Percentiles rank a stretch among this genome's conserved stretches.
phyloP scores from a whole-genome alignment of 2,113 vertebrate genomes.

The Oncorhynchus gorbuscha region DNA sequence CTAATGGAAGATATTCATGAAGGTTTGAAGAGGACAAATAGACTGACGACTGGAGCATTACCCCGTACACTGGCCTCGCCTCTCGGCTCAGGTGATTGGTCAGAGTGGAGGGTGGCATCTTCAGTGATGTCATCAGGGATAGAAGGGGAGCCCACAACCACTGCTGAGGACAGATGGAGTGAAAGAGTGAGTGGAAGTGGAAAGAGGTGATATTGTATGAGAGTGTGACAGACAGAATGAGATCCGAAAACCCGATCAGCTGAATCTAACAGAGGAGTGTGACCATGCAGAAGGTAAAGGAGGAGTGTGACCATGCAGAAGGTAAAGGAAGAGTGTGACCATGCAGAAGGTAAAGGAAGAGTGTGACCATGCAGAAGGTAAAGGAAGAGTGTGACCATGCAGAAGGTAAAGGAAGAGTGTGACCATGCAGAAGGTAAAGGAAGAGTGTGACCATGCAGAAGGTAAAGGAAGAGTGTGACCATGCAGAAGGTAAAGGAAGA shows the following conservation, averaged over 20 bases:
- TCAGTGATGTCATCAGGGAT: conserved; percentile 70
- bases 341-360: too few species aligned
- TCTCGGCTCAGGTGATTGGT: conserved; percentile 64
- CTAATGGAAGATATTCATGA: neutral
- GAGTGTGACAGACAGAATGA: conserved; percentile 23
- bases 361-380: too few species aligned
- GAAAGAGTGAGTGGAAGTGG: conserved; percentile 20
- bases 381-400: too few species aligned
- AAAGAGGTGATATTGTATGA: neutral
- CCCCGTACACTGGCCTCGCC: conserved; percentile 55
- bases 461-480: too few species aligned
- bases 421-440: neutral
- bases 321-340: neutral
- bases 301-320: too few species aligned
- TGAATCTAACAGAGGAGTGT: conserved; percentile 33
- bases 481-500: too few species aligned
- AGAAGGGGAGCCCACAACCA: conserved; percentile 77
- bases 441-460: too few species aligned
- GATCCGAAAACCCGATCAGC: conserved; percentile 34
- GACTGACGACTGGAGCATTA: conserved; percentile 28
- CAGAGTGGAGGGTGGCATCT: conserved; percentile 63
- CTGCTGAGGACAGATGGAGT: conserved; percentile 64
- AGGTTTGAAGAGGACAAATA: neutral
- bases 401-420: neutral
- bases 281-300: too few species aligned